Conservation (phyloP, 2,113 vertebrate genomes). For the Pelecanoides urinatrix region DNA sequence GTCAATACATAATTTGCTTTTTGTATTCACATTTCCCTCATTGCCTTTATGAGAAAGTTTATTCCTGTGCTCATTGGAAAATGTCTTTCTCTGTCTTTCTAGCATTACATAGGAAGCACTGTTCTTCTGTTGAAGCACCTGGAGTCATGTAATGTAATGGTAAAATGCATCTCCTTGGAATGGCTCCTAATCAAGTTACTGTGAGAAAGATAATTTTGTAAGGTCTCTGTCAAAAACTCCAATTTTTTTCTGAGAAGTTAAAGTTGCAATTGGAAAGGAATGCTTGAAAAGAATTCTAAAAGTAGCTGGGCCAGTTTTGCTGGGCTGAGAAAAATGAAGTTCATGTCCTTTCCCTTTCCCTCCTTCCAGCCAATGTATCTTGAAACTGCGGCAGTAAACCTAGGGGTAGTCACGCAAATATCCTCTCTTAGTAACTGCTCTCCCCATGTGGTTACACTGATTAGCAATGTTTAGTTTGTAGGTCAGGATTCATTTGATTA, state of each 20-base stretch:
- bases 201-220: background rate
- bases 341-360: background rate
- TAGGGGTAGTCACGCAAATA: background rate
- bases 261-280: background rate
- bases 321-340: background rate
- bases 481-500: background rate
- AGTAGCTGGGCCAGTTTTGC: background rate
- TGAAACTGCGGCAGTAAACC: background rate
- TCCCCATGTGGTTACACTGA: background rate
- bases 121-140: background rate
- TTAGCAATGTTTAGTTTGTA: background rate
- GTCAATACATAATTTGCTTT: background rate
- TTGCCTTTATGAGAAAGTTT: background rate
- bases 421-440: background rate
- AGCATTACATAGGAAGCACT: background rate
- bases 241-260: background rate
- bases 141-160: background rate
- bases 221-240: background rate
- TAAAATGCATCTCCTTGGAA: background rate
- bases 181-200: background rate
- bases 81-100: background rate
- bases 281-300: background rate
- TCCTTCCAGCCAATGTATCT: background rate
- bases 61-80: background rate
- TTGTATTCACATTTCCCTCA: background rate